Evolutionary conservation across 2,888 invertebrate genomes (phyloP), one percentile per base, ranked within the genome.

Genomic region (Nemapogon koenigi): DNA sequence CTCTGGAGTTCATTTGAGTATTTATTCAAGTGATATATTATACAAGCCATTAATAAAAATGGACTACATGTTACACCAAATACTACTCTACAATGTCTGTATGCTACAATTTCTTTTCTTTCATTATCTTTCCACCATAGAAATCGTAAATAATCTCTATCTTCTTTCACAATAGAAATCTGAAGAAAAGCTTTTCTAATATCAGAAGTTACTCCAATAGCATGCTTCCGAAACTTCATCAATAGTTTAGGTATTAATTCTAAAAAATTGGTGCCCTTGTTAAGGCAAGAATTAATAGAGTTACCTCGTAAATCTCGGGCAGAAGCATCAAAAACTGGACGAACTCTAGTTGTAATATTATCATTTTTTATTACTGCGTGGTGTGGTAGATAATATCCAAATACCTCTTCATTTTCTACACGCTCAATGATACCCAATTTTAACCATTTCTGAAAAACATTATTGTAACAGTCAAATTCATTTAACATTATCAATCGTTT

Each of bases 131-230:
- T 28, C 37, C 37, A 45, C 51, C 52, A 51, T 4, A 59, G 40
- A 40, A 57, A 57, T 32, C 46, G 22, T 2, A 55, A 37, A 36
- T 41, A 52, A 33, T 54, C 43, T 33, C 57, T 36, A 32, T 60
- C 53, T 4, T 41, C 26, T 39, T 42, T 19, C 4, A 40, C 15
- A 1, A 54, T 16, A 26, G 41, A 42, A n/a, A 58, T 52, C 44
- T 53, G 54, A 11, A 53, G 40, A 41, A 59, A 59, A 1, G 54
- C 57, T 35, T 52, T 52, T 11, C 43, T 22, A 3, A 60, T 56
- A 40, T 56, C 53, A 4, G 51, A 37, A 2, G 46, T 39, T 1
- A 49, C 45, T 4, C 49, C 54, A 33, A 49, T 40, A 30, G 37
- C 42, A 17, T 37, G 18, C 7, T 38, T 16, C 10, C 47, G 38